A percentile compares a stretch with the other conserved stretches of the same genome.
phyloP scores from a whole-genome alignment of 2,113 vertebrate genomes.

The Hiodon tergisus region DNA sequence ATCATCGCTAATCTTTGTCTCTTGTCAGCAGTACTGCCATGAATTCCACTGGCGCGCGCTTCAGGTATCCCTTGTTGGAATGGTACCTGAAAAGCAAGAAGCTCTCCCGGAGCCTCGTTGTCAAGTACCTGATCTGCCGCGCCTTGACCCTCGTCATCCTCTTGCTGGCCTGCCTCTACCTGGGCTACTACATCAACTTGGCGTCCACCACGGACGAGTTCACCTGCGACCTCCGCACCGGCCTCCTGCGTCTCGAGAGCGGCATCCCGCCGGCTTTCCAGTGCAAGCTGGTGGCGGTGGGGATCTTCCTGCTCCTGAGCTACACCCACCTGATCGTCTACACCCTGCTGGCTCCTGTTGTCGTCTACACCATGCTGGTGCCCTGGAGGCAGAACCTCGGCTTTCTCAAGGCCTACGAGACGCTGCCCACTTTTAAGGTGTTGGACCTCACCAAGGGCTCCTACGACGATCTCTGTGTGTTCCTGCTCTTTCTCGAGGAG shows the following conservation, averaged over 20 bases:
- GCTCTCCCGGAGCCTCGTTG: constrained; percentile 59
- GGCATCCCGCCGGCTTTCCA: constrained; percentile 70
- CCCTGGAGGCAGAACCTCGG: constrained; percentile 60
- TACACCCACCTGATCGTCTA: constrained; percentile 80
- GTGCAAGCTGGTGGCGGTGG: constrained; percentile 88
- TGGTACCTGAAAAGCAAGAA: constrained; percentile 88
- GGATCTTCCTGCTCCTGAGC: constrained; percentile 87
- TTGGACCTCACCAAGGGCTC: constrained; percentile 53
- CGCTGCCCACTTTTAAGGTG: constrained; percentile 76
- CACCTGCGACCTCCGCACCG: constrained; percentile 75
- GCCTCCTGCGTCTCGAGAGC: constrained; percentile 71
- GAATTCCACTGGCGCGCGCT: constrained; percentile 77
- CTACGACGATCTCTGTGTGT: constrained; percentile 83
- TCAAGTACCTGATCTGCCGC: constrained; percentile 75
- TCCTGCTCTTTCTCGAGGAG: constrained; percentile 86
- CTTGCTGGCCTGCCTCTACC: constrained; percentile 70
- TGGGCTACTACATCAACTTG: constrained; percentile 83
- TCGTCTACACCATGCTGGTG: constrained; percentile 71
- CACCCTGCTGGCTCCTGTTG: constrained; percentile 64
- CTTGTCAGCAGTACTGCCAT: constrained; percentile 39
- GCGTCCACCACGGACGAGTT: constrained; percentile 83
- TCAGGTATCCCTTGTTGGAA: constrained; percentile 87
- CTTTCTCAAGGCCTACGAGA: constrained; percentile 78
- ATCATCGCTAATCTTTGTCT: not conserved
- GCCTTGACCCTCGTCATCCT: constrained; percentile 68